Base-by-base conservation (phyloP, 1,140 invertebrate species). In the Bradynema listronoti region DNA sequence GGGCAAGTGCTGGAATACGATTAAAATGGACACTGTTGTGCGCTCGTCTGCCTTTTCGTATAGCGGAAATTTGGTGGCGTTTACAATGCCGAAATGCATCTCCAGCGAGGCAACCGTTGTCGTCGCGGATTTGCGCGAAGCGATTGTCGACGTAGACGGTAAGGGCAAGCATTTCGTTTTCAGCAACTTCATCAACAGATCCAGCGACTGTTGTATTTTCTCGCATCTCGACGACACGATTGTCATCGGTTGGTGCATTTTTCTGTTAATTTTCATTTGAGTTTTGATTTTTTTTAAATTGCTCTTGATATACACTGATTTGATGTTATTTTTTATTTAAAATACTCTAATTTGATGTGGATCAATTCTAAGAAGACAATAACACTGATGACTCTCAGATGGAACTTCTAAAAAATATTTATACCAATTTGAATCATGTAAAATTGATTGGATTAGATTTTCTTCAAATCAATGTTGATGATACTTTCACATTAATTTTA, bases 11-110 rank as follows among this genome's bases (percentile, higher is more conserved):
- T 29, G 61, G 11, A 50, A 52, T 42, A 60, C 55, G 16, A 42
- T 65, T 27, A 55, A 66, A 19, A 42, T 58, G 22, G 57, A 43
- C 1, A 73, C 74, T 1, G 69, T 72, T 16, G 73, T 61, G 29
- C 68, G 77, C 16, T 72, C 76, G 3, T 55, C 75, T 49, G 55
- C 51, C 19, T 57, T 77, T 22, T 78, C 76, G 9, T 77, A 75
- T 54, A 77, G 64, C 51, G 74, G 68, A 16, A 75, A 77, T 50
- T 52, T 77, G 34, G 46, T 73, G 30, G 71, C 62, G 11, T 78
- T 59, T 49, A 69, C 76, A 1, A 74, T 69, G 3, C 63, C 57
- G 33, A 78, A 78, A 33, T 63, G 67, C 49, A 67, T 65, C 1
- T 60, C 51, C 30, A 71, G 25, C 25, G 39, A 73, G 36, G 58